Evolutionary conservation across 2,113 vertebrate species (phyloP).

Genomic region (Amblyornis subalaris): DNA sequence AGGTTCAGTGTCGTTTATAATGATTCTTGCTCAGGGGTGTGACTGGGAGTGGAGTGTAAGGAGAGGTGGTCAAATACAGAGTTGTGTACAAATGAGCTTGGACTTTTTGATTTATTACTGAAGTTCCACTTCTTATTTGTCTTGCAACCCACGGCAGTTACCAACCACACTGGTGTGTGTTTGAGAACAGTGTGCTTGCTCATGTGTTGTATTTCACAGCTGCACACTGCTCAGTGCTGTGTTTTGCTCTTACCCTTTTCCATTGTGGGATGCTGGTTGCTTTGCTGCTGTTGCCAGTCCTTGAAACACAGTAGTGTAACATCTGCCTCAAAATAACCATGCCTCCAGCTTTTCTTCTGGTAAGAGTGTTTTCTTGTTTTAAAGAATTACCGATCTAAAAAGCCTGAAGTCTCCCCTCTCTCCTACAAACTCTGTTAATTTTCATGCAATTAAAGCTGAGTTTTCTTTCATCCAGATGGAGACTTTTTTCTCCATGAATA

Average conservation of each 20-base stretch:
- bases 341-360: background rate
- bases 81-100: background rate
- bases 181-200: background rate
- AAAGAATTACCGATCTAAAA: background rate
- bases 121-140: background rate
- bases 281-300: background rate
- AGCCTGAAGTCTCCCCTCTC: background rate
- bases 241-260: background rate
- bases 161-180: background rate
- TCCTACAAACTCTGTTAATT: background rate
- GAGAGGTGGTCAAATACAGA: background rate
- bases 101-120: background rate
- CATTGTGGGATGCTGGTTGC: background rate
- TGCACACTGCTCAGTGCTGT: background rate
- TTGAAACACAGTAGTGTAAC: background rate
- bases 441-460: background rate
- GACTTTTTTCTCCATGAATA: background rate
- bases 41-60: background rate
- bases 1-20: fast-evolving
- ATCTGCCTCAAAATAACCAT: background rate
- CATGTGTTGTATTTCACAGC: background rate
- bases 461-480: background rate
- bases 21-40: background rate
- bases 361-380: background rate
- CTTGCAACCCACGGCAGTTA: background rate